Base-by-base conservation (phyloP, 2,888 invertebrate species). In the Cosmopolites sordidus region DNA sequence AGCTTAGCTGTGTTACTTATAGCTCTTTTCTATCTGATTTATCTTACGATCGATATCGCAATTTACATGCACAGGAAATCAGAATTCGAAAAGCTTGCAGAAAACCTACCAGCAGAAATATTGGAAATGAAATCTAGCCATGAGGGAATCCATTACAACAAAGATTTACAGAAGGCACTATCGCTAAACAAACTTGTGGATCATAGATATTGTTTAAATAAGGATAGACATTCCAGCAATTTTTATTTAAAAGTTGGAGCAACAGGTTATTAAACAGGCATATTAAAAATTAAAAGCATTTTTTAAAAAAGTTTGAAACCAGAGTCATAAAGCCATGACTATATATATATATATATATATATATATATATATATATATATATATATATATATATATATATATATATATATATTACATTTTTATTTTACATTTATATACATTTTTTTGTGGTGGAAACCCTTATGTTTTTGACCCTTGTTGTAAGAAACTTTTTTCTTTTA, bases 171-270 rank as follows among this genome's bases (percentile, higher is more conserved):
- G 0, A 63, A 64, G 49, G 59, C 65, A 12, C 57, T 62, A 16
- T 61, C 60, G 22, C 56, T 74, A 11, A 69, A 77, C 2, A 73
- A 75, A 40, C 74, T 77, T 8, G 60, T 78, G 40, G 75, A 73
- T 27, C 83, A 83, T 63, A 71, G 78, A 63, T 84, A 83, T 66
- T 83, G 83, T 68, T 84, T 86, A 69, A 81, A 79, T 62, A 79
- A 79, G 39, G 86, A 86, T 48, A 73, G 85, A 58, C 86, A 87
- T 72, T 83, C 84, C 14, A 85, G 84, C 22, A 86, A 85, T 64
- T 83, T 87, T 68, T 88, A 84, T 69, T 76, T 87, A 15, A 87
- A 87, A 76, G 71, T 85, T 62, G 87, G 87, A 45, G 86, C 87
- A 49, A 82, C 84, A 64, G 84, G 86, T 84, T n/a, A n/a, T n/a